phyloP scores from a whole-genome alignment of 1,140 invertebrate genomes.

The Pseudomyrmex concolor region DNA sequence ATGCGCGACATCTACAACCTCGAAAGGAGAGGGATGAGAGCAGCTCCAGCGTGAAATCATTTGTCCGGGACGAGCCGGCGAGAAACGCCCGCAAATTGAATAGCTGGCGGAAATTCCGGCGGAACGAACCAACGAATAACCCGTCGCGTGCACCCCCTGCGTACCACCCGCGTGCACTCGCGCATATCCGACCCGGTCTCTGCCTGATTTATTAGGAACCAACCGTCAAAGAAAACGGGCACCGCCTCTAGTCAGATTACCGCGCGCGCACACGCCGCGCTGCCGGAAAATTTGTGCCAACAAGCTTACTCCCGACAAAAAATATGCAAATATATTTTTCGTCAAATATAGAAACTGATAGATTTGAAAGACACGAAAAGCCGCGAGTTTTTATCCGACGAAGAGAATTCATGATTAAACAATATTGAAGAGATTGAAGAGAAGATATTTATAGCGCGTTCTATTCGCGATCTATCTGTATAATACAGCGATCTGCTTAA shows the following conservation, averaged over 20 bases:
- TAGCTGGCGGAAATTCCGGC: constrained; percentile 76
- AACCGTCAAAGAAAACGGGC: constrained; percentile 71
- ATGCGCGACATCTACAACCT: constrained; percentile 64
- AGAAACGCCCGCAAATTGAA: constrained; percentile 77
- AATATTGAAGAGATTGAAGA: too few relatives aligned
- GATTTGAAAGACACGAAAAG: neutral
- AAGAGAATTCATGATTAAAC: too few relatives aligned
- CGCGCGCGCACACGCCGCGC: neutral
- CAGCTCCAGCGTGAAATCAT: constrained; percentile 74
- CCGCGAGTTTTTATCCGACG: too few relatives aligned
- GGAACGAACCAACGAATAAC: constrained; percentile 76
- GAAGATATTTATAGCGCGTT: too few relatives aligned
- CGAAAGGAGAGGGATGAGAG: constrained; percentile 50
- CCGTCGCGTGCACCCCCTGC: constrained; percentile 58
- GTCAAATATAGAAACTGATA: neutral
- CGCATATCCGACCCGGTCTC: constrained; percentile 62
- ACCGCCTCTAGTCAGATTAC: constrained; percentile 41
- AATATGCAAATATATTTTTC: neutral
- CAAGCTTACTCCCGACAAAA: neutral
- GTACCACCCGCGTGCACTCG: constrained; percentile 24
- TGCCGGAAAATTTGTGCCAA: constrained; percentile 20
- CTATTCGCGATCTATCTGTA: too few relatives aligned
- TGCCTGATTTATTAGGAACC: constrained; percentile 71
- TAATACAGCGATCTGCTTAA: too few relatives aligned
- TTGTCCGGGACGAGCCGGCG: constrained; percentile 73